Evolutionary conservation across 1,140 invertebrate species (phyloP), one percentile per base, ranked within the genome.

Genomic region (Drosophila pseudoobscura): DNA sequence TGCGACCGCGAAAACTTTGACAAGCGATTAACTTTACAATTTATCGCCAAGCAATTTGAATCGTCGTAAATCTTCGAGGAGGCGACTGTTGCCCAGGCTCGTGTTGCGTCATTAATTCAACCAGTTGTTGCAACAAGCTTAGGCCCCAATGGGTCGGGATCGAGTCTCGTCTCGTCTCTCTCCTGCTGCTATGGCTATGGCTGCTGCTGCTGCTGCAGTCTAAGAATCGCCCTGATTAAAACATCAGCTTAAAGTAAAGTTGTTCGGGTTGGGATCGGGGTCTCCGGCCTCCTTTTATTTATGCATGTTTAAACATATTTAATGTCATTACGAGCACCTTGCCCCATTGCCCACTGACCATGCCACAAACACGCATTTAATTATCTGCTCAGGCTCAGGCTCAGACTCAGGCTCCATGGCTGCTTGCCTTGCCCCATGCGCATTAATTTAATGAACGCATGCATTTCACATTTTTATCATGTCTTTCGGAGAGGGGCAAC

Each of bases 251-350:
- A 17, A 29, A 31, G 46, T 56, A 77, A 77, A 78, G 65, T 77
- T 71, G 75, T 63, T 44, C 59, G 46, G 50, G 31, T 11, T 35
- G 35, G 49, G 39, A 35, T 46, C 5, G 29, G 57, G 50, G 5
- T 26, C 24, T 26, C 24, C 3, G 49, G 31, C 22, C 47, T n/a
- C 0, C 17, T 69, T 88, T 88, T 87, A 87, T 87, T 88, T 88
- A 87, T 87, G 83, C 83, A 88, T 87, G 84, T 80, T 89, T 88
- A 88, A 88, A 88, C 84, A 88, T 88, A 88, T 88, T 88, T 88
- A 88, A 88, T 88, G 83, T 88, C 83, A 89, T 83, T 88, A 79
- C 68, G 75, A 68, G 79, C 79, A 74, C 77, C 61, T 69, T 62
- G 74, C 59, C 47, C 47, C 54, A 56, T 46, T 41, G 24, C 74